These are phyloP conservation scores for Fundulus diaphanus DNA, from an alignment of 2,797 vertebrate species.

Conservation along the genomic window DNA sequence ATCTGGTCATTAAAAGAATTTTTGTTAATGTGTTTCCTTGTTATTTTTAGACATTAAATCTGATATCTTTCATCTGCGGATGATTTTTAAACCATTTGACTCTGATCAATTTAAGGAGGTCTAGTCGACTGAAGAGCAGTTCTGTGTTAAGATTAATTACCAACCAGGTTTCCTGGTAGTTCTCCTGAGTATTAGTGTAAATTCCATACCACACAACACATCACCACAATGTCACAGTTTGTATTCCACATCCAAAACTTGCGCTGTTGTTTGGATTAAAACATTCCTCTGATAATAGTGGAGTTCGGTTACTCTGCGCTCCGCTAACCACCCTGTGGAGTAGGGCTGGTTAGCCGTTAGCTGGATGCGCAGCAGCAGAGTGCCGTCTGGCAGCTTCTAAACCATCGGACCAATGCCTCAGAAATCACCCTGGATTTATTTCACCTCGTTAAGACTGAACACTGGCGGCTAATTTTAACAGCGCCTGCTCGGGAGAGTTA, in stretches of 20 bases:
- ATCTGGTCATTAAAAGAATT: neutral
- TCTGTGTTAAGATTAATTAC: neutral
- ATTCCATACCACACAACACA: no score
- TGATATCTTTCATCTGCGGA: neutral
- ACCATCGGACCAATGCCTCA: slow-evolving; percentile 57
- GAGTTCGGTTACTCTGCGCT: slow-evolving; percentile 38
- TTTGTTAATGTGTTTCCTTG: neutral
- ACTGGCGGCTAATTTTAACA: slow-evolving; percentile 1
- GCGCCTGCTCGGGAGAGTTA: neutral
- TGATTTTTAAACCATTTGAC: neutral
- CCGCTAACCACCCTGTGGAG: slow-evolving; percentile 47
- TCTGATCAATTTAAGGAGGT: neutral
- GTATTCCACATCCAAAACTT: neutral
- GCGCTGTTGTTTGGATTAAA: neutral
- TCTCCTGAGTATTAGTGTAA: neutral
- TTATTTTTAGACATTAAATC: neutral
- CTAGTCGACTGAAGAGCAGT: slow-evolving; percentile 15
- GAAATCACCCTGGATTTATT: slow-evolving; percentile 9
- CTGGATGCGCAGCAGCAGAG: slow-evolving; percentile 71
- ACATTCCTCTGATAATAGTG: neutral
- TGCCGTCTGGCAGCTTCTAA: slow-evolving; percentile 50
- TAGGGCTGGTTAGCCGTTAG: slow-evolving; percentile 59
- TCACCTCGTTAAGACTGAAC: slow-evolving; percentile 16
- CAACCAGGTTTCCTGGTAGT: neutral
- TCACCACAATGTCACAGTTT: rapidly evolving